Base-by-base conservation (phyloP, 2,888 invertebrate species). In the Thereva nobilitata region DNA sequence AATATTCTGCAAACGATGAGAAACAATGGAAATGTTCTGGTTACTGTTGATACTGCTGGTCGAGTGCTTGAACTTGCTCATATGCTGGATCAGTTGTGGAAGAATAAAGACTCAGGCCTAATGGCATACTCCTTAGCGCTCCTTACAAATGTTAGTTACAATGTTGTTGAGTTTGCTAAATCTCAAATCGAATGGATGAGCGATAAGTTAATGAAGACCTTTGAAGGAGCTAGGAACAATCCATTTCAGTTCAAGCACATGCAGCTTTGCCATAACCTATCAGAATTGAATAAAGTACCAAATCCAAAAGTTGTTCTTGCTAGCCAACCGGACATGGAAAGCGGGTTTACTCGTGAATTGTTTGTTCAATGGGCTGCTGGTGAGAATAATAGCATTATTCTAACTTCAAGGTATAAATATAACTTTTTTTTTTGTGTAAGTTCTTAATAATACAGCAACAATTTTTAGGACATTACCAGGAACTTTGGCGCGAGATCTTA, bases 121-220 rank as follows among this genome's bases (percentile, higher is more conserved):
- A 88, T 95, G 69, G 93, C 96, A 0, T 99, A 98, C 80, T 95
- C 96, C 0, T 82, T 99, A 57, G 94, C 96, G 0, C 83, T 99
- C 65, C 83, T 99, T 1, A 98, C 94, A 74, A 97, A 98, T 78
- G 97, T 99, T 68, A 95, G 96, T 78, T 98, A 97, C 76, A 98
- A 98, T 78, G 98, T 98, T 0, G 93, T 98, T 2, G 98, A 98
- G 80, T 98, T 98, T 82, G 98, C 99, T 1, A 99, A 98, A 80
- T 96, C 96, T 0, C 96, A 91, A 86, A 96, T 99, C 72, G 99
- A 99, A 82, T 99, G 98, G 99, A 99, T 99, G 99, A 96, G 96
- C 77, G 98, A 99, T 77, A 98, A 97, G 77, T 83, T 99, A 49
- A 95, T 97, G 85, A 88, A 95, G 69, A 90, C 90, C 63, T 94